These are phyloP conservation scores for Neosilurus hyrtlii DNA, from an alignment of 2,797 vertebrate genomes.

Conservation along the genomic window DNA sequence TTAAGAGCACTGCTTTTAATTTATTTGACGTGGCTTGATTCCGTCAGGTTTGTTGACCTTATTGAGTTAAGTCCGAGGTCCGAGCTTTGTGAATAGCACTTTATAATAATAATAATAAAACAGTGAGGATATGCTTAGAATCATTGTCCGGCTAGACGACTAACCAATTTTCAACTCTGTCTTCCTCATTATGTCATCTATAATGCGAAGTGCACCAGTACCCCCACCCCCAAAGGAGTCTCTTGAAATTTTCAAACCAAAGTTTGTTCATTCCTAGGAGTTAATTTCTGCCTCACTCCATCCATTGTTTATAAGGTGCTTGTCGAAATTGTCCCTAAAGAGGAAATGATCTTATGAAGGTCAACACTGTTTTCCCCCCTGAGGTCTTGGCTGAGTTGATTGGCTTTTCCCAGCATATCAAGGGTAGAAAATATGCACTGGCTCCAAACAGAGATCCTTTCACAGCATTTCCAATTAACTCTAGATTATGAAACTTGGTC, in stretches of 20 bases:
- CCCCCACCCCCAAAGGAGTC: no score
- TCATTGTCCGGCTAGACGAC: neutral
- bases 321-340: neutral
- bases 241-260: no score
- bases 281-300: no score
- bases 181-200: neutral
- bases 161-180: neutral
- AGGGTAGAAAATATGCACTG: neutral
- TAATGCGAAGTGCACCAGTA: neutral
- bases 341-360: neutral
- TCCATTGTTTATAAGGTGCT: neutral
- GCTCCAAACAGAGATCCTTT: neutral
- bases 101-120: no score
- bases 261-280: no score
- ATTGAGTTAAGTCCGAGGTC: no score
- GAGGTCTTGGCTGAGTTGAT: neutral
- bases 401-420: neutral
- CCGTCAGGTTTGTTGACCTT: no score
- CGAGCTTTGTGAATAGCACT: neutral
- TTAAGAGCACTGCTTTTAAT: no score
- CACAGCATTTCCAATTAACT: neutral
- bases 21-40: no score
- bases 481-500: neutral
- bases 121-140: neutral
- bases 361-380: neutral